Conservation (phyloP, 2,113 vertebrate genomes). For the Danio rerio region DNA sequence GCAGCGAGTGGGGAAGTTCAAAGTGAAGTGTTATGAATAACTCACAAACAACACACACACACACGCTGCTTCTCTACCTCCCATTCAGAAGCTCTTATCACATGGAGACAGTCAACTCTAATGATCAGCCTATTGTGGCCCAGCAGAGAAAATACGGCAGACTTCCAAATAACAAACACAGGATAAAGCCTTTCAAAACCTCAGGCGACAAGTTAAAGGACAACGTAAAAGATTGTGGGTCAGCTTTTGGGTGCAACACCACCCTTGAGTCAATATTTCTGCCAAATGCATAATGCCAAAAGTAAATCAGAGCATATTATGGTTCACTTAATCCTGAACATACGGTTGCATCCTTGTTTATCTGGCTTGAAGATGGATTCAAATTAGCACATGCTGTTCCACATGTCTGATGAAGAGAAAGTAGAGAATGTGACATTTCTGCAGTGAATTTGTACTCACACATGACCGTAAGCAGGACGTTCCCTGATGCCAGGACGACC, state of each 20-base stretch:
- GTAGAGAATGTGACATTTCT: background rate
- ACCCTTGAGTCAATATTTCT: background rate
- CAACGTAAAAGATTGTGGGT: background rate
- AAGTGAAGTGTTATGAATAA: slow-evolving; percentile 40
- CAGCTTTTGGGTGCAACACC: slow-evolving; percentile 3
- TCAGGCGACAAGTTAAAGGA: background rate
- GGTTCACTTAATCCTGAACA: background rate
- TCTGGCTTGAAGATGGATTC: background rate
- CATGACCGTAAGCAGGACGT: slow-evolving; percentile 95
- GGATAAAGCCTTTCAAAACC: slow-evolving; percentile 17
- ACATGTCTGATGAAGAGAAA: background rate
- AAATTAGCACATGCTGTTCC: background rate
- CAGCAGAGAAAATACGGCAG: slow-evolving; percentile 30
- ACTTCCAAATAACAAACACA: slow-evolving; percentile 13
- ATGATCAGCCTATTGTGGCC: slow-evolving; percentile 24
- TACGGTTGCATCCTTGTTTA: background rate
- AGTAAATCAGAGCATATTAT: background rate
- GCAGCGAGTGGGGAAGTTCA: slow-evolving; percentile 31
- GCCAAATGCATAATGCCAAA: slow-evolving; percentile 13
- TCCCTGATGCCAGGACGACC: slow-evolving; percentile 93
- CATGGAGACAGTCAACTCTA: slow-evolving; percentile 49
- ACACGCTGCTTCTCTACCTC: slow-evolving; percentile 16
- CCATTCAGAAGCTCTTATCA: slow-evolving; percentile 49
- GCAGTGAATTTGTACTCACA: slow-evolving; percentile 81
- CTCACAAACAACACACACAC: slow-evolving; percentile 21